Percentiles rank a stretch among this genome's conserved stretches.
Evolutionary conservation across 1,140 invertebrate genomes (phyloP).

Genomic region (Metaphire vulgaris): DNA sequence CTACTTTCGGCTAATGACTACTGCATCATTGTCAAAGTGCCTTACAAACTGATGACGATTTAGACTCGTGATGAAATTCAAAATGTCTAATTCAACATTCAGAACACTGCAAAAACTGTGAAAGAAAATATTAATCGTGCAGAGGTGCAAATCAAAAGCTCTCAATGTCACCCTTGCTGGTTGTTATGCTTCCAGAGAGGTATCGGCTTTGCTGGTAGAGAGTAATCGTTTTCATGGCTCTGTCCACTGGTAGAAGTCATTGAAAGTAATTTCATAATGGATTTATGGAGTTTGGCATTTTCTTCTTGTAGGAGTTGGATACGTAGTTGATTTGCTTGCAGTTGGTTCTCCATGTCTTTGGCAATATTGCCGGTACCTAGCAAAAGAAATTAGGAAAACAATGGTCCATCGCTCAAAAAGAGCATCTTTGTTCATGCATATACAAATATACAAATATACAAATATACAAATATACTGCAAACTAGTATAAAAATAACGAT

Average conservation of each 20-base stretch:
- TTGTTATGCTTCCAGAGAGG: background rate
- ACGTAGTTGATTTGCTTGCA: constrained; percentile 45
- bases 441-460: background rate
- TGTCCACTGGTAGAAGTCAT: constrained; percentile 22
- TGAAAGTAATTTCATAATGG: constrained; percentile 40
- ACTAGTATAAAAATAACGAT: background rate
- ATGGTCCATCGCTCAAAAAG: background rate
- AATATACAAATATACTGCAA: background rate
- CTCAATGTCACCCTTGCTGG: background rate
- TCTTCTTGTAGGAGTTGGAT: constrained; percentile 47
- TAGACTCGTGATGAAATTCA: background rate
- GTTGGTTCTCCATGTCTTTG: constrained; percentile 48
- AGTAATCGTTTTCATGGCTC: constrained; percentile 13
- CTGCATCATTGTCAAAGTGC: background rate
- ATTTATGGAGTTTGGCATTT: constrained; percentile 43
- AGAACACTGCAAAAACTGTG: background rate
- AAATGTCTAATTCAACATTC: background rate
- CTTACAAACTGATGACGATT: background rate
- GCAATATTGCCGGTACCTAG: constrained; percentile 46
- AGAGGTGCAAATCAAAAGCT: no score
- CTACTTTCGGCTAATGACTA: background rate
- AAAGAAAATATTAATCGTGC: no score
- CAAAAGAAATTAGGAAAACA: constrained; percentile 19
- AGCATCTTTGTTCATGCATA: no score
- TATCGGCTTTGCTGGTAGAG: constrained; percentile 10